Percentiles rank a stretch among this genome's conserved stretches.
phyloP scores from a whole-genome alignment of 2,888 invertebrate species.

The Sacculina carcini region DNA sequence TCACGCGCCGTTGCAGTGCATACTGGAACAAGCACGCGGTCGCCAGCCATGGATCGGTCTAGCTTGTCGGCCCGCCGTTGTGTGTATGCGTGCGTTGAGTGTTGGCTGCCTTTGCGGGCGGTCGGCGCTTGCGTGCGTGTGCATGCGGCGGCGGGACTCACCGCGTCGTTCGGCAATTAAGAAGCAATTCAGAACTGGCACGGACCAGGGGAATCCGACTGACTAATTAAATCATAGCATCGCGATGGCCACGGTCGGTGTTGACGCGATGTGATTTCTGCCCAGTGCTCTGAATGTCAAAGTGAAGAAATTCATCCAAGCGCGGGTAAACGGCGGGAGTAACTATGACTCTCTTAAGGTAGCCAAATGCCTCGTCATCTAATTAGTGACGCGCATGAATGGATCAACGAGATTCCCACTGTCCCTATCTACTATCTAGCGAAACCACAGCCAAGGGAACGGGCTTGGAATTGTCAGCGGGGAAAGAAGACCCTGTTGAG shows the following conservation, averaged over 20 bases:
- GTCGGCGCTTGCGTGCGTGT: not conserved
- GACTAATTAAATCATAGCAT: too few species aligned
- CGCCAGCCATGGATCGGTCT: slow-evolving; percentile 12
- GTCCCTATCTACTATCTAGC: slow-evolving; percentile 26
- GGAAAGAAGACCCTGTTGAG: slow-evolving; percentile 39
- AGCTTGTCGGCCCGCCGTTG: slow-evolving; percentile 25
- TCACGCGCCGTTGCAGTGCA: slow-evolving; percentile 11
- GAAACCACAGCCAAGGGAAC: slow-evolving; percentile 38
- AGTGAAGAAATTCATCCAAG: too few species aligned
- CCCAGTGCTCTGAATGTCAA: too few species aligned
- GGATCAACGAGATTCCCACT: slow-evolving; percentile 28
- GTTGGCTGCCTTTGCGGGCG: not conserved
- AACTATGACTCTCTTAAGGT: too few species aligned
- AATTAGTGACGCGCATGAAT: slow-evolving; percentile 34
- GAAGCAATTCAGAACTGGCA: too few species aligned
- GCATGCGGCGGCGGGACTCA: too few species aligned
- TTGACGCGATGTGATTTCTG: too few species aligned
- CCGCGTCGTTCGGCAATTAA: too few species aligned
- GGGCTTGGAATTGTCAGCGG: slow-evolving; percentile 38
- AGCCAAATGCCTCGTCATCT: slow-evolving; percentile 33
- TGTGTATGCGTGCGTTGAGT: not conserved
- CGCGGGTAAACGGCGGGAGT: too few species aligned
- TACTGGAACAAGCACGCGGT: slow-evolving; percentile 4
- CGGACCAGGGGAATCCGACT: too few species aligned
- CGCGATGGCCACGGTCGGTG: too few species aligned